Evolutionary conservation across 2,113 vertebrate genomes (phyloP), one percentile per base, ranked within the genome.

Genomic region (Amia ocellicauda): DNA sequence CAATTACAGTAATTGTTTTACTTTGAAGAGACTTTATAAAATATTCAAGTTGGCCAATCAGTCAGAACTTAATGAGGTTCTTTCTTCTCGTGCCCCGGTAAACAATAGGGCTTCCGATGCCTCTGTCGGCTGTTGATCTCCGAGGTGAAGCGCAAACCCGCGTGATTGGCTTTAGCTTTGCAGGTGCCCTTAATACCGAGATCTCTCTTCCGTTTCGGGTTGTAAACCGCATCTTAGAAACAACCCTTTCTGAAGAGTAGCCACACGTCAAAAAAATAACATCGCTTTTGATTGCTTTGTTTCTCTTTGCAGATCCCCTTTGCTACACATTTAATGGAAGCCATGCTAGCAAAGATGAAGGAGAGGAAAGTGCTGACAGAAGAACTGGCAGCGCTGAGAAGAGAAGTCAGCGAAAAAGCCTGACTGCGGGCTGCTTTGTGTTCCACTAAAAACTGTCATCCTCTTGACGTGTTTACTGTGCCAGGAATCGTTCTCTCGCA

Each of bases 291-390:
- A 60, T 52, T 64, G 60, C 55, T 58, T 50, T 71, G 62, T 76
- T 67, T 67, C 50, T 77, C 64, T 79, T 80, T 89, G 67, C 88
- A 97, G 93, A 85, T 91, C 88, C 91, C 92, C 77, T 95, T 93
- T 88, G 91, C 90, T 20, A 86, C 88, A 52, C 82, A 83, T 79
- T 87, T 97, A 90, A 85, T 91, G 85, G 91, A 94, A 83, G 86
- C 90, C 63, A 22, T 96, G 74, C 76, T 88, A 70, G 85, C 89
- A 83, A 96, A 97, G 91, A 91, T 97, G 89, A 91, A 91, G 87
- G 93, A 95, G 83, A 91, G 86, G 81, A 93, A 91, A 80, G 91
- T 90, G 81, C 88, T 97, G 69, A 71, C 86, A 83, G 93, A 96
- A 91, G 90, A 91, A 71, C 93, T 91, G 78, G 86, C 81, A 74